Percentiles rank a stretch among this genome's conserved stretches.
phyloP scores from a whole-genome alignment of 37 sponge, comb jelly and placozoan species.

The Theonella swinhoei region DNA sequence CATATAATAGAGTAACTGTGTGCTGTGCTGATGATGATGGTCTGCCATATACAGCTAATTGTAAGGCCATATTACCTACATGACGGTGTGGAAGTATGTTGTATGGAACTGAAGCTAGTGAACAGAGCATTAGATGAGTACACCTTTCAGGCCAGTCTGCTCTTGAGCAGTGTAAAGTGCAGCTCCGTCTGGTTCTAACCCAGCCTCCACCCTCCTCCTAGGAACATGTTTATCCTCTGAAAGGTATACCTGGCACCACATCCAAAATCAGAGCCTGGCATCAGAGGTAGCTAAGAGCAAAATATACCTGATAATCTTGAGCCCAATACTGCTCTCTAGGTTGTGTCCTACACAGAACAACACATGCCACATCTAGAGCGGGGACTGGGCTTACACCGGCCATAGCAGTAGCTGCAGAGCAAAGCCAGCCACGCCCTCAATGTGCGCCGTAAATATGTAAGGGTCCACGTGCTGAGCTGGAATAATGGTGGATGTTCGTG shows the following conservation, averaged over 20 bases:
- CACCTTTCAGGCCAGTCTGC: slow-evolving; percentile 56
- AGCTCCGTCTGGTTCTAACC: slow-evolving; percentile 43
- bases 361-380: background rate
- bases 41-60: slow-evolving; percentile 45
- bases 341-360: background rate
- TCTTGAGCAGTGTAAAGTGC: slow-evolving; percentile 25
- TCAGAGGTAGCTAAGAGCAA: background rate
- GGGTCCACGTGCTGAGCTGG: background rate
- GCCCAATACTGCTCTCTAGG: background rate
- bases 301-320: background rate
- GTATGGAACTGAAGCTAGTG: background rate
- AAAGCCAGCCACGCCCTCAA: background rate
- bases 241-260: background rate
- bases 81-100: background rate
- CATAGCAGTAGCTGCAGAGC: background rate
- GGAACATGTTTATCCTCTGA: background rate
- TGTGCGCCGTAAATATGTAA: background rate
- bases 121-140: background rate
- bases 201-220: slow-evolving; percentile 23
- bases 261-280: background rate
- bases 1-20: slow-evolving; percentile 48
- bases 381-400: no score
- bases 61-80: slow-evolving; percentile 25
- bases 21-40: slow-evolving; percentile 30
- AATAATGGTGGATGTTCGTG: slow-evolving; percentile 14